A percentile compares a stretch with the other conserved stretches of the same genome.
Conservation (phyloP, 2,888 invertebrate genomes). For the Polydrusus pterygomalis region DNA sequence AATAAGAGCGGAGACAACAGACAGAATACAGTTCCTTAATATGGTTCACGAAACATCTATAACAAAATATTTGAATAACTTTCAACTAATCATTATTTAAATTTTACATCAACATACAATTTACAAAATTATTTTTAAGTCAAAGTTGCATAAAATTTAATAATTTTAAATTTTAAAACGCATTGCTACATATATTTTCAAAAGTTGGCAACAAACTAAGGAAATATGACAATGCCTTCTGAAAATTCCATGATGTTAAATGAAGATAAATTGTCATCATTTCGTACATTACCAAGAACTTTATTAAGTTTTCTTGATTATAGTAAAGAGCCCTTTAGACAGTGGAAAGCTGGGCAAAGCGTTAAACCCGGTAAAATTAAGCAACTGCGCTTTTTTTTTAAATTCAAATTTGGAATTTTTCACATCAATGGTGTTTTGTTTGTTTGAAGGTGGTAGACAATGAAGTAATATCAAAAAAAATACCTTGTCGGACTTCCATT, state of each 20-base stretch:
- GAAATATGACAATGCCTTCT: conserved; percentile 21
- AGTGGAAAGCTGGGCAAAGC: not conserved
- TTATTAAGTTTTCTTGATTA: conserved; percentile 32
- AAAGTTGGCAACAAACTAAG: conserved; percentile 9
- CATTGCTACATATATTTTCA: conserved; percentile 3
- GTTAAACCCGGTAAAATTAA: no score
- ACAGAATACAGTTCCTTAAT: no score
- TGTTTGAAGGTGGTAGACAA: no score
- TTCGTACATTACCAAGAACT: conserved; percentile 31
- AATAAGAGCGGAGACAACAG: no score
- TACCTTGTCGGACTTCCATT: no score
- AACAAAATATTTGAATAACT: no score
- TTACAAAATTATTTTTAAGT: not conserved
- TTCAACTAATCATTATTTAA: no score
- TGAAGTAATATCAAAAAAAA: no score
- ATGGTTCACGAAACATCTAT: no score
- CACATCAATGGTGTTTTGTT: no score
- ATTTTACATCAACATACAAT: not conserved
- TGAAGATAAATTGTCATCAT: conserved; percentile 40
- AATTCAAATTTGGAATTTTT: no score
- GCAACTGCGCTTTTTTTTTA: no score
- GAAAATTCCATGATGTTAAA: conserved; percentile 21
- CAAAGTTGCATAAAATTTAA: not conserved
- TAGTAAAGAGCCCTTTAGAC: conserved; percentile 15
- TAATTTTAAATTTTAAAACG: conserved; percentile 6